These are phyloP conservation scores for Aphis craccivora DNA, from an alignment of 1,140 invertebrate genomes.

Conservation along the genomic window DNA sequence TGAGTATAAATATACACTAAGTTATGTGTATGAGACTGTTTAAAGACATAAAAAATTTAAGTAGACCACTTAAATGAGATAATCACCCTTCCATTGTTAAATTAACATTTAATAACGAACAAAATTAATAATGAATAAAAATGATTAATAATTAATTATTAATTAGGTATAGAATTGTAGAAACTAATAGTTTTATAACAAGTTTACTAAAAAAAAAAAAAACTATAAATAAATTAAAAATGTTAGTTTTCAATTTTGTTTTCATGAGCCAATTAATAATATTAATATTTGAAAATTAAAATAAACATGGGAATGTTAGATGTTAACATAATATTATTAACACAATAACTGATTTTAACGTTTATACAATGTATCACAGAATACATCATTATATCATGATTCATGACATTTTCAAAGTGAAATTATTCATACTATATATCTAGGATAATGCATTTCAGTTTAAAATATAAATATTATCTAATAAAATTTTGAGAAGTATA, in stretches of 20 bases:
- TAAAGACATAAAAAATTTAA: not conserved
- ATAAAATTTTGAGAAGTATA: not conserved
- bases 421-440: not conserved
- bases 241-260: not conserved
- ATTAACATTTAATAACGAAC: not conserved
- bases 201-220: too few species aligned
- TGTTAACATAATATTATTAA: not conserved
- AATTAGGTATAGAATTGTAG: too few species aligned
- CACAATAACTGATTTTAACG: not conserved
- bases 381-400: not conserved
- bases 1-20: not conserved
- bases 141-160: not conserved
- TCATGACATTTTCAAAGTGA: not conserved
- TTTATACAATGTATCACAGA: conserved; percentile 33
- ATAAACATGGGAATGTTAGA: conserved; percentile 35
- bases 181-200: too few species aligned
- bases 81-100: conserved; percentile 9
- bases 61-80: conserved; percentile 18
- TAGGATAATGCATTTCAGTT: not conserved
- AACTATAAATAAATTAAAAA: conserved; percentile 5
- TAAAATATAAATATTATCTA: not conserved
- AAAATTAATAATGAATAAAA: not conserved
- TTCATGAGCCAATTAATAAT: not conserved
- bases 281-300: not conserved
- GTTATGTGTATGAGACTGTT: not conserved